Percentiles rank a stretch among this genome's conserved stretches.
phyloP scores from a whole-genome alignment of 1,140 invertebrate genomes.

The Anastrepha ludens region DNA sequence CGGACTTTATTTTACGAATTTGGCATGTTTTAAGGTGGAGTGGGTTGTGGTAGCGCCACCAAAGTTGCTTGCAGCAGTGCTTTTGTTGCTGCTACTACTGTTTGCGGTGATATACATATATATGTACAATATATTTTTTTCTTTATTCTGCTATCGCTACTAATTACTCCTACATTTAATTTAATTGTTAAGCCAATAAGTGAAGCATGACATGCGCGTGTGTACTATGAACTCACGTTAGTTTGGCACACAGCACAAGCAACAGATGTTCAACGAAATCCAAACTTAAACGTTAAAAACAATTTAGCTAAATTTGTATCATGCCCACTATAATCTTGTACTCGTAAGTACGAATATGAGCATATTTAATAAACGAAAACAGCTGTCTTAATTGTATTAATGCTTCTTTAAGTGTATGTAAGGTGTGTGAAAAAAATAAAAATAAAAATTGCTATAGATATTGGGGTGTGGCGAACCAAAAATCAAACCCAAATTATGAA shows the following conservation, averaged over 20 bases:
- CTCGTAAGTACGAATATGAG: neutral
- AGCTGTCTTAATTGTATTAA: no score
- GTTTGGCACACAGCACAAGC: neutral
- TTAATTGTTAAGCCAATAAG: conserved; percentile 37
- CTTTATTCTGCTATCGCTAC: neutral
- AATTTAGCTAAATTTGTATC: conserved; percentile 42
- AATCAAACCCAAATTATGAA: no score
- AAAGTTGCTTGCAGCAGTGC: no score
- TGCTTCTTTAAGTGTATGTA: neutral
- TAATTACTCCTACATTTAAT: conserved; percentile 23
- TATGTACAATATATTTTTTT: no score
- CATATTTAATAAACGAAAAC: neutral
- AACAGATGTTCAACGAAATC: conserved; percentile 39
- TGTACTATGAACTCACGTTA: conserved; percentile 30
- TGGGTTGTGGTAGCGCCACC: neutral
- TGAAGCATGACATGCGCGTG: conserved; percentile 39
- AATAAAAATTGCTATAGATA: neutral
- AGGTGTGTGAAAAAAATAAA: neutral
- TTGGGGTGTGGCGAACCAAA: neutral
- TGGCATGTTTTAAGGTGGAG: neutral
- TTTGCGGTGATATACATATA: neutral
- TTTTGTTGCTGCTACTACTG: no score
- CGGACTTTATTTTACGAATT: conserved; percentile 1
- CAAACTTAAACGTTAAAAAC: conserved; percentile 12
- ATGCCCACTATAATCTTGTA: neutral